phyloP scores from a whole-genome alignment of 2,113 vertebrate species.

The Triplophysa tibetana region DNA sequence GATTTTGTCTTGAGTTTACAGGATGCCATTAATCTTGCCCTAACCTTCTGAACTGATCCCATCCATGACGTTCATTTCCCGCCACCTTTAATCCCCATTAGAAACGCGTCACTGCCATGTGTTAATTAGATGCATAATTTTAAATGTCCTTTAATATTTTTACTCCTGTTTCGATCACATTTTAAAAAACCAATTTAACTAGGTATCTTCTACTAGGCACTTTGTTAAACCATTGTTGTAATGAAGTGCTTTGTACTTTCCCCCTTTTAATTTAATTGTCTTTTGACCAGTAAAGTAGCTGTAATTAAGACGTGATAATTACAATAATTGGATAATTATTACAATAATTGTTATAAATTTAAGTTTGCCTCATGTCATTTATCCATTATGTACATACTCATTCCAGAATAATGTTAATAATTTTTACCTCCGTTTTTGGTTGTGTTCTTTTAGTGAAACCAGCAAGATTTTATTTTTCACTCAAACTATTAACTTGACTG shows the following conservation, averaged over 20 bases:
- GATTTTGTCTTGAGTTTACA: neutral
- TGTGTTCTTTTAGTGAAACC: neutral
- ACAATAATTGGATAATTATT: neutral
- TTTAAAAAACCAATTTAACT: neutral
- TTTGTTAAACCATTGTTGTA: constrained; percentile 5
- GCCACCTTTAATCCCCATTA: neutral
- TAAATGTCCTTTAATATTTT: neutral
- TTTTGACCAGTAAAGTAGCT: neutral
- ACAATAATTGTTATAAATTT: neutral
- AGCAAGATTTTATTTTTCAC: neutral
- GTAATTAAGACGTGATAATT: neutral
- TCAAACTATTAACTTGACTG: constrained; percentile 16
- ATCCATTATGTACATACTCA: neutral
- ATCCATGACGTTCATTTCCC: neutral
- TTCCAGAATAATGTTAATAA: neutral
- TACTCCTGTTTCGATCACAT: neutral
- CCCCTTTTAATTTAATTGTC: neutral
- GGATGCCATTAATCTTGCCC: neutral
- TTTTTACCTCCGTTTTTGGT: neutral
- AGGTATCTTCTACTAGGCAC: neutral
- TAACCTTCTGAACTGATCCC: neutral
- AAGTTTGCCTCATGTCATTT: neutral
- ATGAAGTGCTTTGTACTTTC: neutral
- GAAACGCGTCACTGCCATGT: constrained; percentile 1
- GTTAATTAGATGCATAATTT: neutral